Percentiles rank a stretch among this genome's conserved stretches.
These are phyloP conservation scores for Orthonyx spaldingii DNA, from an alignment of 2,113 vertebrate genomes.

Conservation along the genomic window DNA sequence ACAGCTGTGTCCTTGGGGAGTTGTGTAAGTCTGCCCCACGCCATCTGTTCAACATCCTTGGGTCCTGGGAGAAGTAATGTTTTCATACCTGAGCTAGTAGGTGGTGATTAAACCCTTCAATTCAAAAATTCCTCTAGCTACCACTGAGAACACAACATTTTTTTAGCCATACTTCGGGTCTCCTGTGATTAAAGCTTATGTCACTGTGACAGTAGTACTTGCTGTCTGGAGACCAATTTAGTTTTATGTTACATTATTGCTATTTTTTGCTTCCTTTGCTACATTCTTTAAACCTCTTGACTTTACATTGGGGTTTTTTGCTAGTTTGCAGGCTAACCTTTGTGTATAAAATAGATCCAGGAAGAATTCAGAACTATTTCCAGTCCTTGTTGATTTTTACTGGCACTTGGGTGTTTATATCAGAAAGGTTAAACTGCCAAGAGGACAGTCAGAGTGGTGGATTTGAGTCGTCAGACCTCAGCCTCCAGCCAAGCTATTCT, in stretches of 20 bases:
- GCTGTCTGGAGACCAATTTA: neutral
- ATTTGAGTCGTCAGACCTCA: neutral
- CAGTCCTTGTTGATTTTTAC: neutral
- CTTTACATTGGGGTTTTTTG: neutral
- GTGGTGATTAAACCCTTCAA: neutral
- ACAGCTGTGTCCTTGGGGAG: neutral
- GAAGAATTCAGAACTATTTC: neutral
- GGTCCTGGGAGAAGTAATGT: neutral
- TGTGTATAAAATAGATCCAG: neutral
- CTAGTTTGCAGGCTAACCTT: neutral
- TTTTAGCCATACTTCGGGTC: neutral
- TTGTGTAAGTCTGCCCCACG: neutral
- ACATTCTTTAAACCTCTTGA: neutral
- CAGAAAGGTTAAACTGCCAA: neutral
- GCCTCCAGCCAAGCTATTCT: neutral
- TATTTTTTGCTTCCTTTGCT: neutral
- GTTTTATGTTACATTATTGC: neutral
- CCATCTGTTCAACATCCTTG: neutral
- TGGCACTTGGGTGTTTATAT: accelerated
- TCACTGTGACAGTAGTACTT: neutral
- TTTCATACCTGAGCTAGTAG: neutral
- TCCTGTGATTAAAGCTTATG: neutral
- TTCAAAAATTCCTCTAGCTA: neutral
- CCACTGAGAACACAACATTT: neutral
- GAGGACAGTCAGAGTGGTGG: neutral